These are phyloP conservation scores for Actinernus sp. DNA, from an alignment of 92 coral and sea anemone species.

Conservation along the genomic window DNA sequence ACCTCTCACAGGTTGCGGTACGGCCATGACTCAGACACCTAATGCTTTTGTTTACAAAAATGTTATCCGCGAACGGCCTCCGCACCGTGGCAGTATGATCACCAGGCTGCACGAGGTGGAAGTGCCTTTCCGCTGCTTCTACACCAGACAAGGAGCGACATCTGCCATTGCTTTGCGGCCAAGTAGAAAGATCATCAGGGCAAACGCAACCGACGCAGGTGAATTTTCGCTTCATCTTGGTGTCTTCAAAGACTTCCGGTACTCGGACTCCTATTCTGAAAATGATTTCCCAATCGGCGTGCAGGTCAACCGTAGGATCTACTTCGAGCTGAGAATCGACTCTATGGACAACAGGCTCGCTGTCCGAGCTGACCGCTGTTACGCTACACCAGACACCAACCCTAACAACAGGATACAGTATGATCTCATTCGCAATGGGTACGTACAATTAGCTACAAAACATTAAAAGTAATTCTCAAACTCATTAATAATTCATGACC, in stretches of 20 bases:
- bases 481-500: too few species aligned
- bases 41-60: slow-evolving; percentile 78
- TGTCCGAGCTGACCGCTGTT: slow-evolving; percentile 80
- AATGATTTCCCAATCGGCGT: slow-evolving; percentile 89
- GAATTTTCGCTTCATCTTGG: slow-evolving; percentile 67
- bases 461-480: too few species aligned
- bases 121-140: slow-evolving; percentile 84
- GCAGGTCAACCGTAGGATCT: slow-evolving; percentile 64
- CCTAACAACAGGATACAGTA: slow-evolving; percentile 72
- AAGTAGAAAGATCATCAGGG: slow-evolving; percentile 68
- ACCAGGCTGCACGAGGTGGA: slow-evolving; percentile 72
- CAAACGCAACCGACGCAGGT: slow-evolving; percentile 72
- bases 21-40: slow-evolving; percentile 53
- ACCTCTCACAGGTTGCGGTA: slow-evolving; percentile 70
- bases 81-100: slow-evolving; percentile 44
- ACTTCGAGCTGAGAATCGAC: slow-evolving; percentile 67
- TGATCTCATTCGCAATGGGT: slow-evolving; percentile 79
- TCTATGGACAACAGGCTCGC: slow-evolving; percentile 78
- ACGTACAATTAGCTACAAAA: slow-evolving; percentile 17
- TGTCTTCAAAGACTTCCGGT: slow-evolving; percentile 67
- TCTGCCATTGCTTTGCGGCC: slow-evolving; percentile 71
- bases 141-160: slow-evolving; percentile 61
- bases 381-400: slow-evolving; percentile 90
- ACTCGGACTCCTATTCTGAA: slow-evolving; percentile 68
- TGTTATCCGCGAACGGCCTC: slow-evolving; percentile 64